Conservation (phyloP, 2,797 vertebrate genomes). For the Sarcophilus harrisii region DNA sequence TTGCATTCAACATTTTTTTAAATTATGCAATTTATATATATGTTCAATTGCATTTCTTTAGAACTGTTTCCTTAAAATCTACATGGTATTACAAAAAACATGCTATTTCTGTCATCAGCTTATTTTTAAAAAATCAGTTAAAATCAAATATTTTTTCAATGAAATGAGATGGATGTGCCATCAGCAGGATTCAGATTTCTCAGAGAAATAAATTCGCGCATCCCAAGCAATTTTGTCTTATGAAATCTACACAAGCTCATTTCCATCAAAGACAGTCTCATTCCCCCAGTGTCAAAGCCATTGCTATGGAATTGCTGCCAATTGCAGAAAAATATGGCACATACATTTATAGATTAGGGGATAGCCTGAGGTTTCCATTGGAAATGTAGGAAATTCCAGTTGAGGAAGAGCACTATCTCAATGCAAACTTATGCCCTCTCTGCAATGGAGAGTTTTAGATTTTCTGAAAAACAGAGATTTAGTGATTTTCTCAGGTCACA, state of each 20-base stretch:
- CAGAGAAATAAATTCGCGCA: background rate
- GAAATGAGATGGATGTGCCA: slow-evolving; percentile 5
- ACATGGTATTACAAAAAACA: background rate
- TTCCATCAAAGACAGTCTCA: background rate
- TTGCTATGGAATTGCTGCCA: background rate
- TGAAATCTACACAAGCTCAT: slow-evolving; percentile 21
- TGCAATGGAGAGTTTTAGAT: background rate
- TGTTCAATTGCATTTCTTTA: background rate
- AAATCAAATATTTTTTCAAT: background rate
- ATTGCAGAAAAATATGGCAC: background rate
- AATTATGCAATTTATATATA: background rate
- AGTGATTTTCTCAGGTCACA: background rate
- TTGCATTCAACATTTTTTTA: background rate
- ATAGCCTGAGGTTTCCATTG: background rate
- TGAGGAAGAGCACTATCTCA: background rate
- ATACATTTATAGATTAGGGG: background rate
- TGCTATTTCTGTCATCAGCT: background rate
- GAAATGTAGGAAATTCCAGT: background rate
- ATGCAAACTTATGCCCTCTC: background rate
- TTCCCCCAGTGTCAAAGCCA: background rate
- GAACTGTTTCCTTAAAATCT: background rate
- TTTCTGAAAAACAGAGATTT: background rate
- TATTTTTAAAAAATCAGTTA: background rate
- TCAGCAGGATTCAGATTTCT: slow-evolving; percentile 5
- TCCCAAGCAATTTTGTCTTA: slow-evolving; percentile 9